Evolutionary conservation across 2,797 vertebrate species (phyloP), one percentile per base, ranked within the genome.

Genomic region (Aphelocoma californica): DNA sequence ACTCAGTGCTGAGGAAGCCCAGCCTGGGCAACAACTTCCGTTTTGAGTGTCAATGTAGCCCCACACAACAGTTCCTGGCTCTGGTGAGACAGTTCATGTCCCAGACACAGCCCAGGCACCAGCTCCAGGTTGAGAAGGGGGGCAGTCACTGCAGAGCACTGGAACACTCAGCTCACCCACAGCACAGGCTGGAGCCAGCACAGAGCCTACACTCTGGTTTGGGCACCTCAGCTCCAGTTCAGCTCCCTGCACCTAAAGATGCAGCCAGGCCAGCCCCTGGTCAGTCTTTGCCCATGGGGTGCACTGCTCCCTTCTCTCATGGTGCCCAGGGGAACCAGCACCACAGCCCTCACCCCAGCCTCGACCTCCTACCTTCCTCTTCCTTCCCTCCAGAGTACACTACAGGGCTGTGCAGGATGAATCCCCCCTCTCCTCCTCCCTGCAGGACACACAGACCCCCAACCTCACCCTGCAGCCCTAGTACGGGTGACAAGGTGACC

Each of bases 41-140:
- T 53, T 48, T 9, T 6, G 36, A 78, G 19, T 24, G 8, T 53
- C 29, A 21, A 2, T 15, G 1, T 14, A 51, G 36, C 50, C 34
- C 36, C 23, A 17, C 4, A 14, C 0, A 1, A 1, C 42, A 29
- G 36, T 15, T 36, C 42, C 50, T 4, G 4, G 16, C 48, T 40
- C 29, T 2, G 4, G 31, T 2, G 12, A 29, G 32, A 23, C 31
- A 4, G 12, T 14, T 28, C 3, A 5, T 5, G 20, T 4, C 23
- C 13, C 56, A 48, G 45, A 14, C 40, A 15, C 3, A 31, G 51
- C 50, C 1, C 3, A 48, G 72, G 7, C 24, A 4, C 38, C 36
- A 29, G 44, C 31, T 54, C 61, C 4, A 4, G 14, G 5, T 0
- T 8, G 42, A 32, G 24, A 36, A 61, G 18, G 1, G 3, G 4